Percentiles rank a stretch among this genome's conserved stretches.
phyloP scores from a whole-genome alignment of 1,140 invertebrate genomes.

The Lithobius niger region DNA sequence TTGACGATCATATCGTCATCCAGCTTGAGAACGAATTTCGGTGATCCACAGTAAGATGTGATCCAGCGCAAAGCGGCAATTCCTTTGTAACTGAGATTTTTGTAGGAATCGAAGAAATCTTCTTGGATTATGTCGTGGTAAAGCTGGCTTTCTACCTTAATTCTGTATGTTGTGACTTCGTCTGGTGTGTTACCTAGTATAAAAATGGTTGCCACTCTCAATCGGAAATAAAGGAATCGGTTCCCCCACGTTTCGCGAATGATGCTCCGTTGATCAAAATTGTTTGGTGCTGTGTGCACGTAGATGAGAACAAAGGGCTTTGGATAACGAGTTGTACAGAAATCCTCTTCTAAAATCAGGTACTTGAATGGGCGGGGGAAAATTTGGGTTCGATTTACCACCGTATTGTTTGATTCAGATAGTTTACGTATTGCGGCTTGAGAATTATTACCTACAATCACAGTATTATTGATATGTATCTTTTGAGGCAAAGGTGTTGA shows the following conservation, averaged over 20 bases:
- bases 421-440: too few relatives aligned
- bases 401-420: too few relatives aligned
- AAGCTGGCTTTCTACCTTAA: not conserved
- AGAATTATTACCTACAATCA: too few relatives aligned
- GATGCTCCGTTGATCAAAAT: not conserved
- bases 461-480: too few relatives aligned
- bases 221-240: not conserved
- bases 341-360: too few relatives aligned
- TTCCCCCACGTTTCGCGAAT: not conserved
- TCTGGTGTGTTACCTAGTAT: not conserved
- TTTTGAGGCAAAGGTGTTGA: too few relatives aligned
- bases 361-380: too few relatives aligned
- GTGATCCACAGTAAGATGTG: conserved; percentile 12
- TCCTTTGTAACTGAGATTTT: conserved; percentile 10
- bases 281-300: not conserved
- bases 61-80: conserved; percentile 13
- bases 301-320: not conserved
- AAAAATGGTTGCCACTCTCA: not conserved
- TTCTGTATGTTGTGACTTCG: not conserved
- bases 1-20: conserved; percentile 26
- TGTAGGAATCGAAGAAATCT: conserved; percentile 12
- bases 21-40: conserved; percentile 22
- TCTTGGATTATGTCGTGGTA: conserved; percentile 12
- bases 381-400: too few relatives aligned
- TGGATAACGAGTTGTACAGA: too few relatives aligned